These are phyloP conservation scores for Drosophila persimilis DNA, from an alignment of 1,140 invertebrate genomes.

Conservation along the genomic window DNA sequence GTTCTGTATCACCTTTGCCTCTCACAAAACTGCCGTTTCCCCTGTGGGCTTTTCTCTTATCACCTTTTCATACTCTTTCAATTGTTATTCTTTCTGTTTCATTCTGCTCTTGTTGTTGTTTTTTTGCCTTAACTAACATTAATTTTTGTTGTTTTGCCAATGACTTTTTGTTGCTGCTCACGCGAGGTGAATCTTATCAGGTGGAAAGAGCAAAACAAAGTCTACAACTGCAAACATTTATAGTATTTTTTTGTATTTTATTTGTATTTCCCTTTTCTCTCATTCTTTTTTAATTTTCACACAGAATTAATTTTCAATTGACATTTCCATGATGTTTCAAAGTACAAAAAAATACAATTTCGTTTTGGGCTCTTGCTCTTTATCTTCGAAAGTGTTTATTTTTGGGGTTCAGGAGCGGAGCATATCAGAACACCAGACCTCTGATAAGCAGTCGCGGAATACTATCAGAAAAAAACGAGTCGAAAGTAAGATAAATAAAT, in stretches of 20 bases:
- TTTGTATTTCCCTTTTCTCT: constrained; percentile 3
- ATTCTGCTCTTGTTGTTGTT: constrained; percentile 12
- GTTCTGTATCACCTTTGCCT: constrained; percentile 30
- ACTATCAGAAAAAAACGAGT: constrained; percentile 18
- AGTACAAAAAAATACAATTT: constrained; percentile 15
- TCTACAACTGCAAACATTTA: constrained; percentile 6
- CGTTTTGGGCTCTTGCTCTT: constrained; percentile 15
- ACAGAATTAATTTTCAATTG: constrained; percentile 59
- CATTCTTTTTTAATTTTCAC: constrained; percentile 18
- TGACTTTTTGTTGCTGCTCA: constrained; percentile 13
- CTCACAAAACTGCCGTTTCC: constrained; percentile 38
- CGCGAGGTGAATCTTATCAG: constrained; percentile 31
- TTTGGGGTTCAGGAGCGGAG: constrained; percentile 21
- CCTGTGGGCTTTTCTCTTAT: constrained; percentile 27
- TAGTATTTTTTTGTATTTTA: constrained; percentile 9
- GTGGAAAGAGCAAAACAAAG: constrained; percentile 9
- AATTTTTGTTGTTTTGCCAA: constrained; percentile 18
- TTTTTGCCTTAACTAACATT: constrained; percentile 21
- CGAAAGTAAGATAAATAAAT: constrained; percentile 39
- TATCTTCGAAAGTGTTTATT: constrained; percentile 42
- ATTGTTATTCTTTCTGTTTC: constrained; percentile 20
- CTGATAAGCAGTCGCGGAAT: constrained; percentile 40
- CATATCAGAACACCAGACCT: constrained; percentile 58
- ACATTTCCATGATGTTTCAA: constrained; percentile 33
- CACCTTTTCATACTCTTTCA: constrained; percentile 29